Evolutionary conservation across 2,797 vertebrate species (phyloP).

Genomic region (Hephaestus fuliginosus): DNA sequence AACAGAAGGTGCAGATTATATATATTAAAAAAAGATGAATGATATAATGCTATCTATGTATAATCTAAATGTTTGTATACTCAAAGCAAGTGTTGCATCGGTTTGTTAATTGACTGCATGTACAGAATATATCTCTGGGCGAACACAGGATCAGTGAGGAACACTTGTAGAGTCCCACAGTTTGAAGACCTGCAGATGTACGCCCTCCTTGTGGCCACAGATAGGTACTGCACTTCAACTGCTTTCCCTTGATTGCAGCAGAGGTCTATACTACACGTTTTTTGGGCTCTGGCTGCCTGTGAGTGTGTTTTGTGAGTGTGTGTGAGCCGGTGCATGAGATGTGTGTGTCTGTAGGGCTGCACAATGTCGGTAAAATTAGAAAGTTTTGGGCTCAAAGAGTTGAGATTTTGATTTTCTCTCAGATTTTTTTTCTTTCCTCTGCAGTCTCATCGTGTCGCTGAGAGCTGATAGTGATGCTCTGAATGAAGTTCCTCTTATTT

Average conservation of each 20-base stretch:
- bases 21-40: constrained; percentile 48
- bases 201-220: constrained; percentile 36
- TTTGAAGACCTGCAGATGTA: constrained; percentile 11
- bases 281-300: constrained; percentile 59
- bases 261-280: constrained; percentile 41
- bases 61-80: constrained; percentile 83
- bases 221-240: constrained; percentile 65
- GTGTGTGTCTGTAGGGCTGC: constrained; percentile 39
- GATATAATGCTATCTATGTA: constrained; percentile 79
- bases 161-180: constrained; percentile 17
- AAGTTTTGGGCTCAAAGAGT: background rate
- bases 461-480: background rate
- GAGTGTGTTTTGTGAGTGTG: constrained; percentile 31
- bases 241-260: constrained; percentile 33
- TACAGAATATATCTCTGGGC: constrained; percentile 71
- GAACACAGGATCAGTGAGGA: constrained; percentile 39
- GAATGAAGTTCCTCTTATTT: background rate
- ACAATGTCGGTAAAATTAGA: background rate
- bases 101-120: constrained; percentile 77
- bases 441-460: background rate
- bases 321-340: constrained; percentile 3
- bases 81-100: constrained; percentile 75
- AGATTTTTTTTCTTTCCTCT: constrained; percentile 5
- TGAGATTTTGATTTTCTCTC: background rate
- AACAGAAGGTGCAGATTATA: constrained; percentile 50